Percentiles rank a stretch among this genome's conserved stretches.
Conservation (phyloP, 1,140 invertebrate species). For the Eulimnadia texana region DNA sequence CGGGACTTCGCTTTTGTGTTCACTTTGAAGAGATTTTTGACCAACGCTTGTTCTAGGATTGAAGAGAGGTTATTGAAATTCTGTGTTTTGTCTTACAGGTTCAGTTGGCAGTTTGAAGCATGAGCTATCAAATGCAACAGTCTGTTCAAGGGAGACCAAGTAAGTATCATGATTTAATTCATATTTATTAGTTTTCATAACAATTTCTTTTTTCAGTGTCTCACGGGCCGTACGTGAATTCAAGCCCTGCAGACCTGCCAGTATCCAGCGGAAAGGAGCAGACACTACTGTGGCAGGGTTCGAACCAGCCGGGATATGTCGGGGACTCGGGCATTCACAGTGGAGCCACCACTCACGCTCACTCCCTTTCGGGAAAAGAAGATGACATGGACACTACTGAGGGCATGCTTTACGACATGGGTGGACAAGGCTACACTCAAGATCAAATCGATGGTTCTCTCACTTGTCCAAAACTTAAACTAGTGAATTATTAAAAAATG, state of each 20-base stretch:
- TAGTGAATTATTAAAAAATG: no score
- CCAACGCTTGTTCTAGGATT: no score
- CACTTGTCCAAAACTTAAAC: no score
- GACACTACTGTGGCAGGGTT: conserved; percentile 75
- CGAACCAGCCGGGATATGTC: conserved; percentile 67
- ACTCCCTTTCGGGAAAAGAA: conserved; percentile 68
- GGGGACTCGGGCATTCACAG: conserved; percentile 93
- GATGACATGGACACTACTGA: conserved; percentile 67
- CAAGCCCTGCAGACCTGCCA: conserved; percentile 8
- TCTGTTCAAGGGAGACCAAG: conserved; percentile 14
- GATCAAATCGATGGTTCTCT: conserved; percentile 81
- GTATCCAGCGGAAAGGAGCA: conserved; percentile 46
- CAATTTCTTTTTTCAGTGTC: no score
- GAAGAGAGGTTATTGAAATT: no score
- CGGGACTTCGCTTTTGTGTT: no score
- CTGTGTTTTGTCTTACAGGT: no score
- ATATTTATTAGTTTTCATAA: no score
- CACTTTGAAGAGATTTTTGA: no score
- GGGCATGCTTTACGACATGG: conserved; percentile 71
- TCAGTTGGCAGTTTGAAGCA: no score
- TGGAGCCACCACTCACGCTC: conserved; percentile 82
- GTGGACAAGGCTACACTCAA: conserved; percentile 74
- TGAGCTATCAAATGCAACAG: conserved; percentile 15
- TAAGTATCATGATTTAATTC: no score
- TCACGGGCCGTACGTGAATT: not conserved